Evolutionary conservation across 2,888 invertebrate genomes (phyloP), one percentile per base, ranked within the genome.

Genomic region (Lepas anatifera): DNA sequence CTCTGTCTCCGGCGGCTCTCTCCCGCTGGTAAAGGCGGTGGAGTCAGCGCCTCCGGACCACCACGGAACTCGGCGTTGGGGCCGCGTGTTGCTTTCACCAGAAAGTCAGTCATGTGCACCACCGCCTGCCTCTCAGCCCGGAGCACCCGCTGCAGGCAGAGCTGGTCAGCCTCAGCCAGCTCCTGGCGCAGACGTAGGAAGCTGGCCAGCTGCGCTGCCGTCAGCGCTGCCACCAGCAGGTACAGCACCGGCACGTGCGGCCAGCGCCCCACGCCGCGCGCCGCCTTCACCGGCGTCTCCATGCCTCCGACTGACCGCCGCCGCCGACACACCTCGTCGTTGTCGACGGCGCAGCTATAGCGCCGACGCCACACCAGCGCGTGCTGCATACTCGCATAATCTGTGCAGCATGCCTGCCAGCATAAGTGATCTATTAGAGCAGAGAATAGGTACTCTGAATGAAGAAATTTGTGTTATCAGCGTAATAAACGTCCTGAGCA

Each of bases 231-330:
- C 58, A 58, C 58, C 58, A 58, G 35, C 58, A 35, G 32, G 58
- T 58, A 58, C 58, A 58, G 58, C 58, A 58, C 32, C 35, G 58
- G 18, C 58, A 58, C 29, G 58, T 58, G 58, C 32, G 68, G 63
- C n/a, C 66, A 35, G 43, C 69, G 43, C 64, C 68, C 50, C 69
- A n/a, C n/a, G n/a, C n/a, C n/a, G n/a, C n/a, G n/a, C n/a, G 72
- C 66, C 69, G 71, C 25, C 71, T 68, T 25, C 71, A 70, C 67
- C 72, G 73, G 18, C 58, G 32, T 8, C 58, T 58, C 58, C 58
- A 58, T 58, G 58, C 32, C 58, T 18, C 25, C 32, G 32, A 32
- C 35, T 35, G 58, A 13, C 29, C 29, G 10, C 11, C 52, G 7
- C 50, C 2, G 50, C 25, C 35, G 2, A 18, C 16, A n/a, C 29